Conservation (phyloP, 2,888 invertebrate species). For the Mamestra brassicae region DNA sequence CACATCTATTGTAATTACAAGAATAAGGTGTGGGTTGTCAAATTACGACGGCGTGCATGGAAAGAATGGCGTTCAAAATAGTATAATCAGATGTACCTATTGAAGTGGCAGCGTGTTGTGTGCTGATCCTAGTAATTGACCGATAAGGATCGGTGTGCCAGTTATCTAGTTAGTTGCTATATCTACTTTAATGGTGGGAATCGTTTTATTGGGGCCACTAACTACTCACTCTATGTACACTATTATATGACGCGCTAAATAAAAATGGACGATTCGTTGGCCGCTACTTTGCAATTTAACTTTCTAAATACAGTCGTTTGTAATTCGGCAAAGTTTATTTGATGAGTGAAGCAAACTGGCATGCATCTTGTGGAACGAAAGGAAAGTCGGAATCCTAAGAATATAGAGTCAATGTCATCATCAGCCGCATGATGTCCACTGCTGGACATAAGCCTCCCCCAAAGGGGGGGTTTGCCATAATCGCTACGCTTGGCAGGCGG, state of each 20-base stretch:
- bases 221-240: slow-evolving; percentile 31
- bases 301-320: slow-evolving; percentile 49
- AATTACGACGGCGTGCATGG: not conserved
- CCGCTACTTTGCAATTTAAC: slow-evolving; percentile 38
- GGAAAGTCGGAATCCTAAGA: not conserved
- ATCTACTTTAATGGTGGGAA: slow-evolving; percentile 49
- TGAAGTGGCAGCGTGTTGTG: slow-evolving; percentile 41
- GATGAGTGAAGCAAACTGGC: not conserved
- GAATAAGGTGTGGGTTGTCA: slow-evolving; percentile 1
- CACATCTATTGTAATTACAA: slow-evolving; percentile 17
- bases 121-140: slow-evolving; percentile 61
- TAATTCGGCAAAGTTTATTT: slow-evolving; percentile 9
- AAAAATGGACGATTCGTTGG: slow-evolving; percentile 24
- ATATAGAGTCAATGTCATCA: not conserved
- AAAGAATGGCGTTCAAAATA: slow-evolving; percentile 25
- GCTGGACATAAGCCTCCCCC: no score
- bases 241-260: slow-evolving; percentile 35
- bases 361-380: not conserved
- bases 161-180: slow-evolving; percentile 36
- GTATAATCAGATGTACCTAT: slow-evolving; percentile 12
- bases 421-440: no score
- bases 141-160: slow-evolving; percentile 64
- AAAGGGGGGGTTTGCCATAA: no score
- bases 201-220: slow-evolving; percentile 47
- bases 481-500: no score